Conservation (phyloP, 1,140 invertebrate species). For the Bombus affinis region DNA sequence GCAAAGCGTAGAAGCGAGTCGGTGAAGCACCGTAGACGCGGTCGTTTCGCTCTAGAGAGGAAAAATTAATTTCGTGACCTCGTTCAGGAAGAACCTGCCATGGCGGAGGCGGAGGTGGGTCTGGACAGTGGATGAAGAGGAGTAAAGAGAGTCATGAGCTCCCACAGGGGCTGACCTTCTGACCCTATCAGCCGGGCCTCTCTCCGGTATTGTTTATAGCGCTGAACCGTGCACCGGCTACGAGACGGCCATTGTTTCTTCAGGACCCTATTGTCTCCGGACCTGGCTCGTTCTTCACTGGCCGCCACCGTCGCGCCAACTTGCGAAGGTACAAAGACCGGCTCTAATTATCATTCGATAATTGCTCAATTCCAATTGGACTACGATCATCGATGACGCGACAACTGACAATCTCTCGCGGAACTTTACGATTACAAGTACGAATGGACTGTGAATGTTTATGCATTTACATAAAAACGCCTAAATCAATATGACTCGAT, state of each 20-base stretch:
- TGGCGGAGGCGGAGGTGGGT: slow-evolving; percentile 33
- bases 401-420: too few relatives aligned
- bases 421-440: too few relatives aligned
- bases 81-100: slow-evolving; percentile 61
- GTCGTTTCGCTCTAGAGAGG: slow-evolving; percentile 43
- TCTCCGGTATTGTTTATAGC: slow-evolving; percentile 78
- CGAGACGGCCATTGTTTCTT: slow-evolving; percentile 72
- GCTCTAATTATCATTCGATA: slow-evolving; percentile 75
- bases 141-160: slow-evolving; percentile 77
- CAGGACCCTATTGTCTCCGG: slow-evolving; percentile 71
- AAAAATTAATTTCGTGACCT: slow-evolving; percentile 77
- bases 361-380: slow-evolving; percentile 74
- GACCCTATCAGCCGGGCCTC: slow-evolving; percentile 77
- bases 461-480: too few relatives aligned
- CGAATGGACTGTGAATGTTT: too few relatives aligned
- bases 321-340: slow-evolving; percentile 41
- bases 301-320: slow-evolving; percentile 62
- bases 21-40: slow-evolving; percentile 21
- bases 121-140: slow-evolving; percentile 66
- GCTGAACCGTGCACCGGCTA: slow-evolving; percentile 71
- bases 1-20: slow-evolving; percentile 2
- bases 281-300: slow-evolving; percentile 23
- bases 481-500: too few relatives aligned
- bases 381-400: too few relatives aligned
- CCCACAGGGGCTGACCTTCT: slow-evolving; percentile 78